Percentiles rank a stretch among this genome's conserved stretches.
Evolutionary conservation across 1,140 invertebrate genomes (phyloP).

Genomic region (Oreohelix idahoensis): DNA sequence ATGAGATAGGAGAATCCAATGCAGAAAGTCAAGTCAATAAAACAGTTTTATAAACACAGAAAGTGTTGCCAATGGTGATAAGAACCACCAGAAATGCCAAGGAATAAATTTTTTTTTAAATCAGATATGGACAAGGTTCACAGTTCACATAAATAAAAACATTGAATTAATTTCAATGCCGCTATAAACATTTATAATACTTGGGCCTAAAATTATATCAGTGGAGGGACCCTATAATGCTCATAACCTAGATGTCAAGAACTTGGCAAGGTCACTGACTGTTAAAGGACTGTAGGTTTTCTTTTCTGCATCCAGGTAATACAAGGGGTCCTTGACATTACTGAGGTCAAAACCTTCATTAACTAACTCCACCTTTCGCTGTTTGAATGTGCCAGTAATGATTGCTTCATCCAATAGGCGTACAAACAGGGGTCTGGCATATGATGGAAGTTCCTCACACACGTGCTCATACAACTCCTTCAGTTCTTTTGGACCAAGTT

Average conservation of each 20-base stretch:
- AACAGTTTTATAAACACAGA: no score
- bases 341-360: conserved; percentile 90
- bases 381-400: conserved; percentile 63
- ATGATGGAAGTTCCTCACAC: conserved; percentile 80
- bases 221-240: not conserved
- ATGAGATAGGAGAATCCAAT: no score
- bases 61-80: no score
- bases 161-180: no score
- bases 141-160: no score
- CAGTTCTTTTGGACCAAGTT: conserved; percentile 24
- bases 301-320: conserved; percentile 78
- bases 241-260: conserved; percentile 39
- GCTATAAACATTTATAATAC: no score
- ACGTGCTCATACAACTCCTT: conserved; percentile 48
- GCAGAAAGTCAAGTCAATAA: no score
- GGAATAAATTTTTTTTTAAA: no score
- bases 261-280: conserved; percentile 72
- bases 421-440: conserved; percentile 90
- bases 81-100: no score
- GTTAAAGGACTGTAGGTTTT: conserved; percentile 79
- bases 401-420: conserved; percentile 75
- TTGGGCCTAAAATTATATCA: no score
- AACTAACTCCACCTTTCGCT: conserved; percentile 77
- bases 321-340: conserved; percentile 85
- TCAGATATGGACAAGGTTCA: no score